Evolutionary conservation across 2,113 vertebrate species (phyloP).

Genomic region (Atlantisia rogersi): DNA sequence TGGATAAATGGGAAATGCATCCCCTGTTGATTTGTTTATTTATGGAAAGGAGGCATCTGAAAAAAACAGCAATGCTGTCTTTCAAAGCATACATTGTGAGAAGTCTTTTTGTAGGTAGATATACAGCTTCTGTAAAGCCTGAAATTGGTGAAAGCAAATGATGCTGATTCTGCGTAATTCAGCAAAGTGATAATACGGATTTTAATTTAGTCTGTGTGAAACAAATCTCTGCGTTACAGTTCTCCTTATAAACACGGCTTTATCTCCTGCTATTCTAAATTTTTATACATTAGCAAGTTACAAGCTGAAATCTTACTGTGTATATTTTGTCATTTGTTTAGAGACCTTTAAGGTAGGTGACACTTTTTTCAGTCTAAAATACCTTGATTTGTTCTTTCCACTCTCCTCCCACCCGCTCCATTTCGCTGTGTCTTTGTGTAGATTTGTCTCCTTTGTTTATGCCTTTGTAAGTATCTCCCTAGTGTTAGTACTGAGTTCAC

Average conservation of each 20-base stretch:
- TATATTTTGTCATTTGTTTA: neutral
- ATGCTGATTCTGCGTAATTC: neutral
- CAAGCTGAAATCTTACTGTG: neutral
- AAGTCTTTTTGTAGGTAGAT: conserved; percentile 36
- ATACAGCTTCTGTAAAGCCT: neutral
- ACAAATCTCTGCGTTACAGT: conserved; percentile 10
- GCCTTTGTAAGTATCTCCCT: conserved; percentile 24
- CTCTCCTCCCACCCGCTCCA: neutral
- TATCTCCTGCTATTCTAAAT: neutral
- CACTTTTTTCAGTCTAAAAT: neutral
- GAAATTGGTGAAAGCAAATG: neutral
- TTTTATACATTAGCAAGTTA: neutral
- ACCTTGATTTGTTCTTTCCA: neutral
- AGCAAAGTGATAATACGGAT: neutral
- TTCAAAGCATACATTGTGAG: neutral
- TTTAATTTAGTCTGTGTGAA: conserved; percentile 33
- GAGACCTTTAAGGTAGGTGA: neutral
- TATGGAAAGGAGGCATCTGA: neutral
- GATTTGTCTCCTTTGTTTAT: conserved; percentile 48
- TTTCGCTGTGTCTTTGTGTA: conserved; percentile 53
- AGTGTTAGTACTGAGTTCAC: conserved; percentile 3
- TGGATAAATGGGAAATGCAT: neutral
- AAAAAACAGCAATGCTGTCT: neutral
- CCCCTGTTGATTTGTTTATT: conserved; percentile 26
- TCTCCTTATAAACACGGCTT: conserved; percentile 3